Base-by-base conservation (phyloP, 2,888 invertebrate genomes). In the Empis livida region DNA sequence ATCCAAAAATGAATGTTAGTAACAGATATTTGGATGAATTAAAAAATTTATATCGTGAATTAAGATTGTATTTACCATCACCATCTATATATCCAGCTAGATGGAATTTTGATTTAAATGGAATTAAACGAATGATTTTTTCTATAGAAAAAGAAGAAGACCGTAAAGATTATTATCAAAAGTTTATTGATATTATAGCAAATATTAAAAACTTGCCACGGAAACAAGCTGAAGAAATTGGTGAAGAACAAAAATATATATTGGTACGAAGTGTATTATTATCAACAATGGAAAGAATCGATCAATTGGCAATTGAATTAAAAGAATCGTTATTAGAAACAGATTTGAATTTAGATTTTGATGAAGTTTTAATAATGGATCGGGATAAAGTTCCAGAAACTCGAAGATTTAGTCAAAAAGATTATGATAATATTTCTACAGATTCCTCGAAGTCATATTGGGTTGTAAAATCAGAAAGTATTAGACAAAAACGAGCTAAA, bases 211-310 rank as follows among this genome's bases (percentile, higher is more conserved):
- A 27, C 9, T 27, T 27, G 23, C 42, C 39, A 13, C 38, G 47
- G 10, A 14, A 30, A 27, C 15, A 45, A 30, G 15, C 37, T 13
- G 15, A 31, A 11, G 15, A 37, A 10, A 27, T 42, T 11, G 45
- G 45, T n/a, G 43, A 47, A 5, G 44, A 52, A 16, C 52, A 50
- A 27, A 50, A 48, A 40, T 46, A 44, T n/a, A 8, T 50, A 2
- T 39, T 52, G 8, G 50, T 50, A 13, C 44, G 42, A 42, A 48
- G 37, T 20, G 43, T 48, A n/a, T 23, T 52, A 1, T 27, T 45
- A 11, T 16, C 32, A 13, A 32, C 42, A 13, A 27, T 48, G 3
- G 48, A 50, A n/a, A 43, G 44, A 32, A 43, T 52, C 2, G 46
- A 50, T 10, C 13, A 35, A 17, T 20, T 41, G 6, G 45, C 39